Evolutionary conservation across 2,113 vertebrate genomes (phyloP), one percentile per base, ranked within the genome.

Genomic region (Euleptes europaea): DNA sequence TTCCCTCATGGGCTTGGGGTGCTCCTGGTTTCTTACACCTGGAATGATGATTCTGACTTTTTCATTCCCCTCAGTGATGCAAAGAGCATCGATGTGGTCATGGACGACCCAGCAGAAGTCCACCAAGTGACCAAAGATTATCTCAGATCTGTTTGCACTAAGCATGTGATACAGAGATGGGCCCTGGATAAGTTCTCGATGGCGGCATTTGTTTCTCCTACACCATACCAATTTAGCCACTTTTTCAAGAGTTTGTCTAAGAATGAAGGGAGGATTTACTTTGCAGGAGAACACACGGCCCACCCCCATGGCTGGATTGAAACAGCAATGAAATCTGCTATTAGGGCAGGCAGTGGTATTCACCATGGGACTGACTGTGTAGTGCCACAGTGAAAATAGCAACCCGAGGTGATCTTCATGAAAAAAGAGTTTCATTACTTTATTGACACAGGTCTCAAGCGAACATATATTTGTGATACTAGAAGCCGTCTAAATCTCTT

Each of bases 271-370:
- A 88, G 91, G 72, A 92, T 97, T 76, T 90, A 97, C 90, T 97
- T 98, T 89, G 97, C 97, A 1, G 97, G 97, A 0, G 97, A 98
- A 84, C 97, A 98, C 78, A 97, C 96, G 1, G 86, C 92, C 47
- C 88, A 84, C 7, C 97, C 97, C 13, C 97, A 97, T 3, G 96
- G 84, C 33, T 98, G 97, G 97, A 97, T 97, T 4, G 97, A 98
- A 72, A 97, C 96, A 0, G 92, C 97, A 65, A 96, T 97, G 90
- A 97, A 97, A 88, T 96, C 97, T 40, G 96, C 96, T 1, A 86
- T 97, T 19, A 93, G 88, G 83, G 97, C 95, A 23, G 96, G 96
- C 13, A 93, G 73, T 47, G 93, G 94, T 44, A 97, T 98, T 1
- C 96, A 97, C 47, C 28, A 19, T 17, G 5, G 14, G 5, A 19